phyloP scores from a whole-genome alignment of 2,888 invertebrate species.

The Eupeodes latifasciatus region DNA sequence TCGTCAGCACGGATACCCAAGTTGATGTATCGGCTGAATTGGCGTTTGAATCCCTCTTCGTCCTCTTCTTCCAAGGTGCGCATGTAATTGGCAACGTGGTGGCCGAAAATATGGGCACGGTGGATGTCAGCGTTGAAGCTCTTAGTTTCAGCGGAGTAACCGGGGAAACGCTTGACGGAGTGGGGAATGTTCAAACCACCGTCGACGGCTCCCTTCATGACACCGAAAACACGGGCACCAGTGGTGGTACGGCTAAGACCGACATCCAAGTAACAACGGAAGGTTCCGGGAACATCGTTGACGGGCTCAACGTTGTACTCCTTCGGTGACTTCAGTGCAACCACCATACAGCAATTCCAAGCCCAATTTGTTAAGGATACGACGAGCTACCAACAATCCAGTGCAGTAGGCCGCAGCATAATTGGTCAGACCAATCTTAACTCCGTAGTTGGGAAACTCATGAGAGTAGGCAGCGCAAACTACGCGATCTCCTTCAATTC shows the following conservation, averaged over 20 bases:
- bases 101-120: constrained; percentile 97
- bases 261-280: constrained; percentile 98
- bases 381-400: constrained; percentile 96
- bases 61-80: constrained; percentile 95
- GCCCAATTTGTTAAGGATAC: constrained; percentile 95
- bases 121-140: constrained; percentile 98
- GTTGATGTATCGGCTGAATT: constrained; percentile 98
- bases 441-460: constrained; percentile 97
- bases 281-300: constrained; percentile 97
- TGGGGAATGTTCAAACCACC: constrained; percentile 99
- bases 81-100: constrained; percentile 99
- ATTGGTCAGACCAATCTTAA: constrained; percentile 98
- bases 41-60: constrained; percentile 98
- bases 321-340: constrained; percentile 95
- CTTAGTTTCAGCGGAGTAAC: constrained; percentile 94
- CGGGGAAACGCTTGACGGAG: constrained; percentile 98
- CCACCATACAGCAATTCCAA: constrained; percentile 96
- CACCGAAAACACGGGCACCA: constrained; percentile 98
- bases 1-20: constrained; percentile 94
- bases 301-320: constrained; percentile 97
- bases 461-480: constrained; percentile 99
- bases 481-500: constrained; percentile 99
- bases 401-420: constrained; percentile 99
- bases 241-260: constrained; percentile 99
- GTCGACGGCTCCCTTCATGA: constrained; percentile 99